These are phyloP conservation scores for Fulica atra DNA, from an alignment of 2,113 vertebrate genomes.

Conservation along the genomic window DNA sequence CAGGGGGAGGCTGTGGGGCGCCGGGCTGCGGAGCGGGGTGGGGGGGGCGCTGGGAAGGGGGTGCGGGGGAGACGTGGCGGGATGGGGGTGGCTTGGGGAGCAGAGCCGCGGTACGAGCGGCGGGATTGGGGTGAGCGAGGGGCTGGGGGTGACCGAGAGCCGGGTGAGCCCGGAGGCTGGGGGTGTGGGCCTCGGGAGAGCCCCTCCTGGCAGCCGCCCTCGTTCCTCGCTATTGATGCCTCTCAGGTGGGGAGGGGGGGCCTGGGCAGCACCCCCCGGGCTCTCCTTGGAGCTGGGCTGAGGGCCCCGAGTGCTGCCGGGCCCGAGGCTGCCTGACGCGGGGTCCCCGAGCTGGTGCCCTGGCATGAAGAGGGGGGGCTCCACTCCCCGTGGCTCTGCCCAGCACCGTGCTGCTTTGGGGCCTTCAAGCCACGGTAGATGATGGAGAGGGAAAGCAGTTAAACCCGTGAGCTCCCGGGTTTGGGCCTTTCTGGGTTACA, in stretches of 20 bases:
- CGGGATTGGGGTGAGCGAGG: not conserved
- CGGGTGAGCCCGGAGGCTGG: not conserved
- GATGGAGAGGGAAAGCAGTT: no score
- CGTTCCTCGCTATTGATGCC: not conserved
- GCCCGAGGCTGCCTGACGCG: no score
- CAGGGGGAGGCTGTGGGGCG: not conserved
- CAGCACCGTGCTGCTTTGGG: not conserved
- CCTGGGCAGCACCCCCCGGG: not conserved
- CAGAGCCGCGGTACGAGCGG: no score
- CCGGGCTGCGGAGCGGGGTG: no score
- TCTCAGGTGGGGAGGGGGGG: no score
- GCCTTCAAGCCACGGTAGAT: not conserved
- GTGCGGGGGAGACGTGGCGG: not conserved
- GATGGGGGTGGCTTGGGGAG: not conserved
- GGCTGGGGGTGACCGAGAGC: not conserved
- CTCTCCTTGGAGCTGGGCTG: fast-evolving
- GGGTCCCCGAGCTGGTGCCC: not conserved
- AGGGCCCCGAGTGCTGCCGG: not conserved
- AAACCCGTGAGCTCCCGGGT: fast-evolving
- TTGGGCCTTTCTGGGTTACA: not conserved
- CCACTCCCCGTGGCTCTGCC: fast-evolving
- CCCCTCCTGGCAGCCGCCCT: not conserved
- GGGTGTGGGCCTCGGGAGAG: no score
- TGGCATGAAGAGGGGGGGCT: no score
- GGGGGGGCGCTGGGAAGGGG: not conserved